A percentile compares a stretch with the other conserved stretches of the same genome.
Conservation (phyloP, 2,888 invertebrate species). For the Isotomurus palustris region DNA sequence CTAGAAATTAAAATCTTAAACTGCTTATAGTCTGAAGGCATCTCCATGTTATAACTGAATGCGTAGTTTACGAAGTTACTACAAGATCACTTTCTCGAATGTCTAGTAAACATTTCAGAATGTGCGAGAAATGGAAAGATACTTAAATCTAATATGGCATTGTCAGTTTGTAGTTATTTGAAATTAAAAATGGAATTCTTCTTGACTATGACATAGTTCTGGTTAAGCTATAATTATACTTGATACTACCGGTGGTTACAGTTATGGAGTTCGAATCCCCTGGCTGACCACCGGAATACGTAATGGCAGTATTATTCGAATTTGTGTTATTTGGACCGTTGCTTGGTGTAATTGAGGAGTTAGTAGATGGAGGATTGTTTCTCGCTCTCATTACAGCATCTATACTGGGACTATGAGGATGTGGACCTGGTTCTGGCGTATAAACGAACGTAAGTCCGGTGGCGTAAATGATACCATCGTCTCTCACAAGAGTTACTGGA, state of each 20-base stretch:
- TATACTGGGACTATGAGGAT: slow-evolving; percentile 46
- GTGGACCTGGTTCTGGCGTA: slow-evolving; percentile 54
- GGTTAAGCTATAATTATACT: slow-evolving; percentile 20
- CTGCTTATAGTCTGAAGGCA: no score
- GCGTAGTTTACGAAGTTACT: no score
- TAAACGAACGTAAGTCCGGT: slow-evolving; percentile 58
- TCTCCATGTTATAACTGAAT: no score
- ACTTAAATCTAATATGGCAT: no score
- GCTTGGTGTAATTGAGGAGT: no score
- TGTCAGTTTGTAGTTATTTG: no score
- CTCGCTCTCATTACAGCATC: slow-evolving; percentile 39
- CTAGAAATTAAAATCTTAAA: no score
- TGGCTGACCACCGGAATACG: background rate
- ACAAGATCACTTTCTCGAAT: no score
- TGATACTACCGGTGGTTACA: slow-evolving; percentile 19
- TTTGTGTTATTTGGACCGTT: slow-evolving; percentile 11
- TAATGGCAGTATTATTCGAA: slow-evolving; percentile 2
- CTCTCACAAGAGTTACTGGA: slow-evolving; percentile 56
- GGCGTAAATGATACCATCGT: slow-evolving; percentile 57
- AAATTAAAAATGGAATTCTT: no score
- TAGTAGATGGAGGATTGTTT: background rate
- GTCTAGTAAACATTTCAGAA: no score
- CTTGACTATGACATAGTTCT: slow-evolving; percentile 10
- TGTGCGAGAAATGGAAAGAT: no score
- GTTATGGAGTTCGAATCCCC: slow-evolving; percentile 6